Base-by-base conservation (phyloP, 2,888 invertebrate species). In the Standfussiana lucernea region DNA sequence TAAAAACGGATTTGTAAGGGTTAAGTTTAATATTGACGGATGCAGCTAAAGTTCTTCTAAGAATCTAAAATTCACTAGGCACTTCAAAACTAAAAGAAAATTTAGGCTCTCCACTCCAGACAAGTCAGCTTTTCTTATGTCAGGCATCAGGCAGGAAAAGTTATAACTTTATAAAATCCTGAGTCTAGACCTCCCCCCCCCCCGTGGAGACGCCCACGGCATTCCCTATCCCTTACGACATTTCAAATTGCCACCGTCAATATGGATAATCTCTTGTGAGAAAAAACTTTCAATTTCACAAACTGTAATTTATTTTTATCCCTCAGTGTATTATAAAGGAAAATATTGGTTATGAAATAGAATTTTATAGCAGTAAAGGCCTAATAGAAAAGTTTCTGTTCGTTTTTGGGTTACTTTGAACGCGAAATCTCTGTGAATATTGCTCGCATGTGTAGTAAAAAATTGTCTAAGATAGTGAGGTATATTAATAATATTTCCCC, bases 251-350 rank as follows among this genome's bases (percentile, higher is more conserved):
- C 40, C 40, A 28, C 40, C 40, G n/a, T 28, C n/a, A 64, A 64
- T 18, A 82, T 79, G 70, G 77, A 82, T 70, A 75, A 84, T 79
- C 68, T 61, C 71, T 67, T 61, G n/a, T 53, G n/a, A 56, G 42
- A 72, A 28, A 64, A 78, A 76, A 75, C 59, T 82, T 83, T 78
- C 71, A 72, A 84, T 87, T 85, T 79, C 65, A 74, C 64, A 77
- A 85, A 80, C 70, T 75, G 74, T 77, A 80, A 84, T 82, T 76
- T 37, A 18, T 84, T 87, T 84, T 71, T 75, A 80, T 82, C 62
- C 75, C 76, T 67, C 11, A 61, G 72, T 61, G 75, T 77, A 59
- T 61, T 76, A 56, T 85, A 72, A 80, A 84, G 59, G 56, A 50
- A 76, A 79, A 81, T 77, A 79, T 83, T 85, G 61, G 68, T 65